These are phyloP conservation scores for Meloidogyne hapla DNA, from an alignment of 1,140 invertebrate genomes.

Conservation along the genomic window DNA sequence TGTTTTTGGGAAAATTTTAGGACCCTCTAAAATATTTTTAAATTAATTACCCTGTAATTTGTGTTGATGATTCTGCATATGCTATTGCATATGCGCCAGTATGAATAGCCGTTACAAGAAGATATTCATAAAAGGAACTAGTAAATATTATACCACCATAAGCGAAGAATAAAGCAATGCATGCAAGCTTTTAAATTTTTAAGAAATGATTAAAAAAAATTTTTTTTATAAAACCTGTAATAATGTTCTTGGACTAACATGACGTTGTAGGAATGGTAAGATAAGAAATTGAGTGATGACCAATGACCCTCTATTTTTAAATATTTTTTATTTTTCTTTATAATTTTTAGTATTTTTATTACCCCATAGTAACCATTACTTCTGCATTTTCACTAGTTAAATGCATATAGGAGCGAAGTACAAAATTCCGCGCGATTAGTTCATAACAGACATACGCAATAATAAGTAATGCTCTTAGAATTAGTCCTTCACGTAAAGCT, in stretches of 20 bases:
- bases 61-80: slow-evolving; percentile 61
- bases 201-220: too few species aligned
- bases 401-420: slow-evolving; percentile 62
- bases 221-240: slow-evolving; percentile 30
- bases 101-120: slow-evolving; percentile 58
- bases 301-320: slow-evolving; percentile 36
- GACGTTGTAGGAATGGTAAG: slow-evolving; percentile 55
- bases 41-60: slow-evolving; percentile 55
- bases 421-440: slow-evolving; percentile 62
- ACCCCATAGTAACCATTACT: slow-evolving; percentile 60
- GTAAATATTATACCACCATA: slow-evolving; percentile 55
- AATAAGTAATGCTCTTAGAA: slow-evolving; percentile 54
- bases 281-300: slow-evolving; percentile 56
- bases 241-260: slow-evolving; percentile 49
- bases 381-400: slow-evolving; percentile 58
- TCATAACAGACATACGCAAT: slow-evolving; percentile 64
- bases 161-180: slow-evolving; percentile 49
- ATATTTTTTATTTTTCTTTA: background rate
- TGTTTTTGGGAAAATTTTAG: background rate
- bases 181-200: slow-evolving; percentile 41
- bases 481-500: slow-evolving; percentile 56
- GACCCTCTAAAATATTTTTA: too few species aligned
- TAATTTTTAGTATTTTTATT: background rate
- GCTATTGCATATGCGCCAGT: slow-evolving; percentile 63
- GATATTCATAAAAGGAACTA: slow-evolving; percentile 56